Evolutionary conservation across 2,113 vertebrate species (phyloP).

Genomic region (Athene cunicularia): DNA sequence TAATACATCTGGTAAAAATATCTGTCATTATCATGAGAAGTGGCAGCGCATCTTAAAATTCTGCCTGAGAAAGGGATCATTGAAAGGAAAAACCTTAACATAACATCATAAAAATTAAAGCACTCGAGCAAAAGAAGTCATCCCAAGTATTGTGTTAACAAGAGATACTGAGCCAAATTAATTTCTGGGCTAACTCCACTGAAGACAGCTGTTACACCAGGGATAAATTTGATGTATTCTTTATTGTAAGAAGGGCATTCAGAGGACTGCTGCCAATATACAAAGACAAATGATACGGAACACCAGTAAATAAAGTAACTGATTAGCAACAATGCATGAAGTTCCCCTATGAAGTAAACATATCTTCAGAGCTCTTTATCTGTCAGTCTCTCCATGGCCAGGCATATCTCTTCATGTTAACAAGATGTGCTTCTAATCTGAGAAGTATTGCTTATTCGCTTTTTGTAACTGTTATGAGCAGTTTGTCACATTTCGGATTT

Average conservation of each 20-base stretch:
- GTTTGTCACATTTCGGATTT: neutral
- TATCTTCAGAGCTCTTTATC: neutral
- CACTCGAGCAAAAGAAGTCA: neutral
- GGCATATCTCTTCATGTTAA: neutral
- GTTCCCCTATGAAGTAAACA: neutral
- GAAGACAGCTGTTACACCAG: neutral
- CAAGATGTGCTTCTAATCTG: neutral
- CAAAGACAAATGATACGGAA: neutral
- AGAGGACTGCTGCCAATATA: neutral
- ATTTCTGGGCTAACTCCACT: neutral
- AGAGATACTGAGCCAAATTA: neutral
- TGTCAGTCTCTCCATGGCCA: neutral
- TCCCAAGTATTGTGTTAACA: slow-evolving; percentile 12
- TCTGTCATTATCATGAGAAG: neutral
- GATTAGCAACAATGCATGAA: neutral
- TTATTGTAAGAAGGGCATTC: neutral
- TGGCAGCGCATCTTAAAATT: neutral
- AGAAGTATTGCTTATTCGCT: neutral
- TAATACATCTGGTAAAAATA: neutral
- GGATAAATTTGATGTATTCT: neutral
- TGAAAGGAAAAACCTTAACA: neutral
- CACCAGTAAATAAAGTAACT: neutral
- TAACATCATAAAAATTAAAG: neutral
- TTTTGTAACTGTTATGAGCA: neutral
- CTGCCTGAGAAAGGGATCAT: neutral